Percentiles rank a stretch among this genome's conserved stretches.
Evolutionary conservation across 2,113 vertebrate species (phyloP).

Genomic region (Python bivittatus): DNA sequence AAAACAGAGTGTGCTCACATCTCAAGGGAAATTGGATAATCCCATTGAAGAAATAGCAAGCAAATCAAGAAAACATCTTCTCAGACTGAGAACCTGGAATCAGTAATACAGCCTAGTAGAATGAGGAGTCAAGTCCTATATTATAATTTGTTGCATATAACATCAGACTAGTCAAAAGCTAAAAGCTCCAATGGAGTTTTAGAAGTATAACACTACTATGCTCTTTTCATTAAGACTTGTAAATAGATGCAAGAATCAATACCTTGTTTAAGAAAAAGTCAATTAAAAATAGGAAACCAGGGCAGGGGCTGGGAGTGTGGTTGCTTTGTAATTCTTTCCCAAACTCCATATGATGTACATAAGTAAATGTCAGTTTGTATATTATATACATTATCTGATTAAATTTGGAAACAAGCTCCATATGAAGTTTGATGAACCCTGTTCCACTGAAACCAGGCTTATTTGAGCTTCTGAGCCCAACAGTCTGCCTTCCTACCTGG

Average conservation of each 20-base stretch:
- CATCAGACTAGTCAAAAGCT: neutral
- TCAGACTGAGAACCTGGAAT: neutral
- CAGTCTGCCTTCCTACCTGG: neutral
- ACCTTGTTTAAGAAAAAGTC: neutral
- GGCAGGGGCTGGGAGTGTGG: neutral
- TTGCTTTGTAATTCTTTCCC: neutral
- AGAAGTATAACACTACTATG: neutral
- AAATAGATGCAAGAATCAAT: neutral
- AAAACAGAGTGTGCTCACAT: neutral
- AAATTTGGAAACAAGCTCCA: neutral
- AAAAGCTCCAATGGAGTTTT: neutral
- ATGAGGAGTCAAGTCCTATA: neutral
- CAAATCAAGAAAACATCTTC: neutral
- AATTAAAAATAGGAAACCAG: neutral
- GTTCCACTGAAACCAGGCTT: neutral
- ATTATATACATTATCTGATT: neutral
- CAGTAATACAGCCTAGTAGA: neutral
- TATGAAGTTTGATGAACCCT: neutral
- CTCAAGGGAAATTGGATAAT: neutral
- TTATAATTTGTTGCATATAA: neutral
- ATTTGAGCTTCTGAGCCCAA: neutral
- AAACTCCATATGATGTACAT: neutral
- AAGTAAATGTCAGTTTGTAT: neutral
- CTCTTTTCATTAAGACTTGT: neutral
- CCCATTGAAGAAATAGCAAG: neutral